Conservation (phyloP, 1,140 invertebrate species). For the Drosophila bocki region DNA sequence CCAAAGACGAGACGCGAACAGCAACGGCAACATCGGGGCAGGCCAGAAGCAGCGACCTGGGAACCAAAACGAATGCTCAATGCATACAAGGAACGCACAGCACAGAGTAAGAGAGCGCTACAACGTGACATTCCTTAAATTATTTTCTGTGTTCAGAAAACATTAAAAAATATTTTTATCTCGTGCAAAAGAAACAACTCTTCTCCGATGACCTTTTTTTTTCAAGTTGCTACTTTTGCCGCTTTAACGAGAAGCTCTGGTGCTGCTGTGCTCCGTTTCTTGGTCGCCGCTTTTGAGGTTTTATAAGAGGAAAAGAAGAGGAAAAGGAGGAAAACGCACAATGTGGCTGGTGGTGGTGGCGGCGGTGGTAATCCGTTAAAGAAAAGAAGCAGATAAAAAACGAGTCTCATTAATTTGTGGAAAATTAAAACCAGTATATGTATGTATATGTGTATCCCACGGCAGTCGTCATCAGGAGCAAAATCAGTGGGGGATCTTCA, state of each 20-base stretch:
- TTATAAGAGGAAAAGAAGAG: not conserved
- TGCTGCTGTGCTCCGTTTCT: conserved; percentile 15
- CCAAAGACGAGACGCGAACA: conserved; percentile 37
- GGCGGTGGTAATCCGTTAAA: conserved; percentile 21
- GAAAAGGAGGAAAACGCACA: conserved; percentile 22
- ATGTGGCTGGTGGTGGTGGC: conserved; percentile 7
- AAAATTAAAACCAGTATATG: conserved; percentile 15
- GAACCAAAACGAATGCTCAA: conserved; percentile 77
- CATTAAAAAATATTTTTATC: conserved; percentile 83
- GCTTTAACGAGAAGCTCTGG: conserved; percentile 26
- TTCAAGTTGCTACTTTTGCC: conserved; percentile 37
- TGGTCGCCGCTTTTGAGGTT: conserved; percentile 17
- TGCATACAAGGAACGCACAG: conserved; percentile 67
- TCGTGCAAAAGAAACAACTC: conserved; percentile 70
- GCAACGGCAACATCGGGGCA: not conserved
- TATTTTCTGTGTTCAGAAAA: conserved; percentile 80
- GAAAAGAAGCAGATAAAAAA: conserved; percentile 17
- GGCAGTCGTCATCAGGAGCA: conserved; percentile 6
- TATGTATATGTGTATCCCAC: not conserved
- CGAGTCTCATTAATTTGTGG: conserved; percentile 24
- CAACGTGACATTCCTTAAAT: conserved; percentile 83
- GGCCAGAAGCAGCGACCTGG: conserved; percentile 30
- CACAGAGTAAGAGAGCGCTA: conserved; percentile 49
- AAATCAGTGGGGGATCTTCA: conserved; percentile 15
- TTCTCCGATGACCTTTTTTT: conserved; percentile 57